Evolutionary conservation across 2,888 invertebrate genomes (phyloP), one percentile per base, ranked within the genome.

Genomic region (Boloria selene): DNA sequence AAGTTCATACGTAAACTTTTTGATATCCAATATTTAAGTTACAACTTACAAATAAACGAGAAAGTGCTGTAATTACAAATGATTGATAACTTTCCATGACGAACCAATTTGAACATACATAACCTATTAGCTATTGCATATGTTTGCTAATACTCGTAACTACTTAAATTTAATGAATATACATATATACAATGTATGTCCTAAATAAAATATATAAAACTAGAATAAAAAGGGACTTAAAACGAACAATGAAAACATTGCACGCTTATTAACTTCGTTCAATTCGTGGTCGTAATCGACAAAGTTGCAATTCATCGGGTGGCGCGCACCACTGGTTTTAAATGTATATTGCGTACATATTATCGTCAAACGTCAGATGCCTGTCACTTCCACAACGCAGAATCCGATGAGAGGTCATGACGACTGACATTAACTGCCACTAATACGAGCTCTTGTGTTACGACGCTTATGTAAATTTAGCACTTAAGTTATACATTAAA

Each of bases 211-310:
- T 5, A n/a, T n/a, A 44, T 38, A 22, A 56, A 22, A 22, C 22
- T 22, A 60, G 22, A 50, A 17, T 54, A 10, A 47, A 58, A 56
- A n/a, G 49, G 13, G 31, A 54, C 26, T 47, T 50, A 60, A 47
- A 51, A 26, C 31, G 52, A 62, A 63, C 47, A 64, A 64, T 52
- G 51, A 44, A 26, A 75, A 79, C 76, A 81, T 83, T 85, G 83
- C 79, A 86, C 80, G 86, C 82, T 78, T 82, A 84, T 86, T 87
- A 82, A 78, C 75, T 79, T 74, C 75, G 77, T 81, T 81, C 78
- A 80, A 79, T 81, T 75, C 26, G 74, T 70, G 75, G 75, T 80
- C 83, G 83, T 84, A 85, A 84, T 86, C 83, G 84, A 84, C 84
- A 84, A 82, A 81, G 86, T 84, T 76, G 74, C 83, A 77, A 82